phyloP scores from a whole-genome alignment of 2,113 vertebrate species.

The Canis aureus region DNA sequence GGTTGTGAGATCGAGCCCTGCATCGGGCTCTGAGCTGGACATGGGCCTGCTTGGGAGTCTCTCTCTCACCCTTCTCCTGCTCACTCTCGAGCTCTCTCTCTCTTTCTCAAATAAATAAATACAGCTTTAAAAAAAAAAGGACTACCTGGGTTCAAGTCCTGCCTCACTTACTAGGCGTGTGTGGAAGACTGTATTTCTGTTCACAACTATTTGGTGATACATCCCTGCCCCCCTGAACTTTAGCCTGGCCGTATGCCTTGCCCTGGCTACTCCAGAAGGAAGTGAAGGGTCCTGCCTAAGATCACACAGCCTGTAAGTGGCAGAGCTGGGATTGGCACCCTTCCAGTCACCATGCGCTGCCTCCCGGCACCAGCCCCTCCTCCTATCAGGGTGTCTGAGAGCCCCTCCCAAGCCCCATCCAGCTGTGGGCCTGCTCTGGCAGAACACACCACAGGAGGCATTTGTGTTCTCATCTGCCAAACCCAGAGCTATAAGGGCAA shows the following conservation, averaged over 20 bases:
- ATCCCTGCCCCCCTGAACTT: not conserved
- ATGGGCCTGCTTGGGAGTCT: too few relatives aligned
- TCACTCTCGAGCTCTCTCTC: too few relatives aligned
- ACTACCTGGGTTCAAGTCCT: not conserved
- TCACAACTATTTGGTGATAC: not conserved
- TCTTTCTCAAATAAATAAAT: too few relatives aligned
- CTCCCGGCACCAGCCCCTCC: not conserved
- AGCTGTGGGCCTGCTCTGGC: not conserved
- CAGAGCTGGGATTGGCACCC: not conserved
- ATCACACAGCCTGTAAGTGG: not conserved
- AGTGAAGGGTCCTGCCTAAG: not conserved
- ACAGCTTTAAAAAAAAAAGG: not conserved
- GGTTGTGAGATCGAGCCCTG: too few relatives aligned
- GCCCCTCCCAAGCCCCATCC: not conserved
- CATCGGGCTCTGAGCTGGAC: too few relatives aligned
- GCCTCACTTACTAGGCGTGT: not conserved
- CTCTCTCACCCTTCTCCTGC: too few relatives aligned
- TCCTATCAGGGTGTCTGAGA: too few relatives aligned
- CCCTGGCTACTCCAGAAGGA: not conserved
- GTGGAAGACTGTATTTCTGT: not conserved
- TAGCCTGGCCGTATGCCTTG: not conserved
- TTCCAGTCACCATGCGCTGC: not conserved
- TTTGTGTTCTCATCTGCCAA: not conserved
- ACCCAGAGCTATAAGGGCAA: not conserved
- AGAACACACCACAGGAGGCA: not conserved